Conservation (phyloP, 2,113 vertebrate species). For the Colinus virginianus region DNA sequence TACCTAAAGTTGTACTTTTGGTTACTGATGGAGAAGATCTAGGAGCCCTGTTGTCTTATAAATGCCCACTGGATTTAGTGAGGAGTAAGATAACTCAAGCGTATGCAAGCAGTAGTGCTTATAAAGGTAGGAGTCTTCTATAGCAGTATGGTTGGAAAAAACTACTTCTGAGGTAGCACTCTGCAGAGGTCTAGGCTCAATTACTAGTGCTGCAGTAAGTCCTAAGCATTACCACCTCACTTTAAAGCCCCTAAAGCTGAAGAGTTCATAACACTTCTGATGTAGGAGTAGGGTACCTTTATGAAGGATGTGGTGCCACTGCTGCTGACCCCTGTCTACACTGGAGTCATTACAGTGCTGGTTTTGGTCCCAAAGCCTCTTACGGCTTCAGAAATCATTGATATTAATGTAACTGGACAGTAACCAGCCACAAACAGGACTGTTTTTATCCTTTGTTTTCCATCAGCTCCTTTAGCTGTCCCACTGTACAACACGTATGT, state of each 20-base stretch:
- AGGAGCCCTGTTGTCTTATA: not conserved
- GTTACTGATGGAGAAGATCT: not conserved
- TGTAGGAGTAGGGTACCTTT: not conserved
- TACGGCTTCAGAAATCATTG: not conserved
- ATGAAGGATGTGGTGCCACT: not conserved
- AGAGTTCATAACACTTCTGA: not conserved
- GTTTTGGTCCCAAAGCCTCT: not conserved
- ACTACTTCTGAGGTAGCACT: not conserved
- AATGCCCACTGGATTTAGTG: not conserved
- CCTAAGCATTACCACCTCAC: rapidly evolving
- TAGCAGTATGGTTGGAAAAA: not conserved
- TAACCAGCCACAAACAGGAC: not conserved
- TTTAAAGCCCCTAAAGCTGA: not conserved
- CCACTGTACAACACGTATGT: not conserved
- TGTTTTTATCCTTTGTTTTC: not conserved
- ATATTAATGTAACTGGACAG: not conserved
- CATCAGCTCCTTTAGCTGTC: not conserved
- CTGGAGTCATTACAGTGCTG: rapidly evolving
- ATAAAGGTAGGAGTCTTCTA: not conserved
- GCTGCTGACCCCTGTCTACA: not conserved
- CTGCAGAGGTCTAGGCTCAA: not conserved
- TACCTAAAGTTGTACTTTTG: not conserved
- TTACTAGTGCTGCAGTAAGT: not conserved
- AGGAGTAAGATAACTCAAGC: not conserved
- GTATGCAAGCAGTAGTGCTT: not conserved